These are phyloP conservation scores for Onychomys leucogaster DNA, from an alignment of 2,797 vertebrate species.

Conservation along the genomic window DNA sequence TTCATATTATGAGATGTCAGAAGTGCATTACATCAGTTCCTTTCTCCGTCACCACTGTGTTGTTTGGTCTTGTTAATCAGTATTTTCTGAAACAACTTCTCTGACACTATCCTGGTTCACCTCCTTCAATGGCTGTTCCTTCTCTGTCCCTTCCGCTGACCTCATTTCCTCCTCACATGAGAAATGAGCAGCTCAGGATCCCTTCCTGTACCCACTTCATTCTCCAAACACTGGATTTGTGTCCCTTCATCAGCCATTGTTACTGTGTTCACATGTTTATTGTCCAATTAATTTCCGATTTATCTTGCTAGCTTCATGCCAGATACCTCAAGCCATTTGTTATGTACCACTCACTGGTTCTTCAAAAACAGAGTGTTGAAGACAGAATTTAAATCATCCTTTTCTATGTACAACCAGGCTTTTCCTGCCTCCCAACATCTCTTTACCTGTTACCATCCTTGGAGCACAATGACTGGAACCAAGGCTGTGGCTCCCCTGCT, in stretches of 20 bases:
- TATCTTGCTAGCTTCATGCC: background rate
- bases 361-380: background rate
- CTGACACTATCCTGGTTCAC: background rate
- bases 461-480: background rate
- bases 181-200: background rate
- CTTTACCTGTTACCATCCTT: background rate
- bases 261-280: background rate
- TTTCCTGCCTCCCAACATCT: background rate
- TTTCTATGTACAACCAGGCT: background rate
- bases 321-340: background rate
- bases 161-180: background rate
- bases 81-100: background rate
- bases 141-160: background rate
- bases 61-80: background rate
- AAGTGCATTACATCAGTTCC: background rate
- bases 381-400: conserved; percentile 1
- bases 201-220: background rate
- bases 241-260: background rate
- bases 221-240: background rate
- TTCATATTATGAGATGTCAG: background rate
- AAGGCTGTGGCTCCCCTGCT: background rate
- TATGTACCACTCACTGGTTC: background rate
- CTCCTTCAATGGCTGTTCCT: background rate
- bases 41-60: background rate
- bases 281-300: conserved; percentile 35